Base-by-base conservation (phyloP, 2,888 invertebrate species). In the Drosophila differens region DNA sequence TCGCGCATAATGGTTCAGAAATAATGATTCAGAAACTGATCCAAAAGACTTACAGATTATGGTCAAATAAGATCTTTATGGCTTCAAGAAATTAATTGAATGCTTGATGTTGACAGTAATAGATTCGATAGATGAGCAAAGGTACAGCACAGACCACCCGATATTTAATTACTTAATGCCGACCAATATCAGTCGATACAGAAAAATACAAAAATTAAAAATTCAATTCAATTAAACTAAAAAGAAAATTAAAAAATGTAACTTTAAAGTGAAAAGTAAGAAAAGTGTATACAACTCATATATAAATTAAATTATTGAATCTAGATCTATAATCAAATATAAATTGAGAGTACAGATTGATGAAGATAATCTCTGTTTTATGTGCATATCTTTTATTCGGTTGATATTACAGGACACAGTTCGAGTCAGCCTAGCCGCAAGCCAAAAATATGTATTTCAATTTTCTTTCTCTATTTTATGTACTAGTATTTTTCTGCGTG, bases 391-490 rank as follows among this genome's bases (percentile, higher is more conserved):
- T 4, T 7, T 5, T 41, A 19, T 7, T 16, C 7, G 4, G 1
- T 12, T 25, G 7, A 16, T 25, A 25, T 41, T 53, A 19, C 4
- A 66, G 64, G 59, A 51, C 30, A 59, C 22, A 49, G 25, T 4
- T 16, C 22, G 9, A 62, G 73, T 77, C 72, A n/a, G 14, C n/a
- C 22, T 28, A 25, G 32, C 58, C 33, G 9, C 5, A 16, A 12
- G 30, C 4, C 32, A 22, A 37, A 39, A 12, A 30, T 35, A n/a
- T 64, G 12, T 22, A 57, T 55, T 83, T 62, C 53, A 66, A 69
- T 69, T 75, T 75, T 66, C 52, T 25, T 66, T 66, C 62, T 32
- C 53, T 54, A 73, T 77, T 73, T 81, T 32, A 41, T 69, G 32
- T 76, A n/a, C 28, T 68, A 51, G 69, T 70, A 35, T 70, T 75